Evolutionary conservation across 2,888 invertebrate species (phyloP).

Genomic region (Polylopha cassiicola): DNA sequence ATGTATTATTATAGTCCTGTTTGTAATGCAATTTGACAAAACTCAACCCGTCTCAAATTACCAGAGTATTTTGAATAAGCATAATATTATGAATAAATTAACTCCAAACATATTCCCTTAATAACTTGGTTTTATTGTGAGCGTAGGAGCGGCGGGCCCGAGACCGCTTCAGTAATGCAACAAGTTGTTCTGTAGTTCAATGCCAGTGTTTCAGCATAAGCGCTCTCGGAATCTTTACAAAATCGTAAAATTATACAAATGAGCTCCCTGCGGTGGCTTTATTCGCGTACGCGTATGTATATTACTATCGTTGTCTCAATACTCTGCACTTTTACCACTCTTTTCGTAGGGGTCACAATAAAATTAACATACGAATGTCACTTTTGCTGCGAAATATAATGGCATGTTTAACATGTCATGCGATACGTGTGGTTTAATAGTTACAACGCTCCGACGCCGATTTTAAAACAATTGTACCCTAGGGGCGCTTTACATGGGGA

Average conservation of each 20-base stretch:
- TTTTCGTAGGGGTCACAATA: conserved; percentile 57
- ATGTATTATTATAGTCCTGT: no score
- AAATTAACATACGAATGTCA: conserved; percentile 64
- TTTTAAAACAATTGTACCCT: background rate
- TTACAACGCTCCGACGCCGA: conserved; percentile 5
- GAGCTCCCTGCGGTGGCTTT: conserved; percentile 38
- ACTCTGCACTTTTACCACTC: conserved; percentile 62
- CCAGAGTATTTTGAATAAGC: no score
- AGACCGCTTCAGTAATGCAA: conserved; percentile 22
- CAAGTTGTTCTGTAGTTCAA: conserved; percentile 27
- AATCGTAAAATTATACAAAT: conserved; percentile 66
- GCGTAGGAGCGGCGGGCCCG: conserved; percentile 6
- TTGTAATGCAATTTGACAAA: no score
- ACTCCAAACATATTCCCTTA: no score
- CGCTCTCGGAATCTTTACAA: conserved; percentile 33
- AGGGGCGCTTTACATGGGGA: background rate
- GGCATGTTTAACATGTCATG: conserved; percentile 31
- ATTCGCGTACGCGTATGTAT: conserved; percentile 30
- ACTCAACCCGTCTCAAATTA: no score
- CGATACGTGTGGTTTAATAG: conserved; percentile 14
- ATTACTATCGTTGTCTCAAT: conserved; percentile 42
- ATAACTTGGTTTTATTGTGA: conserved; percentile 7
- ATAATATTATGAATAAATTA: no score
- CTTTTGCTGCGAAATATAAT: conserved; percentile 37
- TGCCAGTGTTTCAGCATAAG: conserved; percentile 25